These are phyloP conservation scores for Acropora yongei DNA, from an alignment of 64 coral and sea anemone genomes.

Conservation along the genomic window DNA sequence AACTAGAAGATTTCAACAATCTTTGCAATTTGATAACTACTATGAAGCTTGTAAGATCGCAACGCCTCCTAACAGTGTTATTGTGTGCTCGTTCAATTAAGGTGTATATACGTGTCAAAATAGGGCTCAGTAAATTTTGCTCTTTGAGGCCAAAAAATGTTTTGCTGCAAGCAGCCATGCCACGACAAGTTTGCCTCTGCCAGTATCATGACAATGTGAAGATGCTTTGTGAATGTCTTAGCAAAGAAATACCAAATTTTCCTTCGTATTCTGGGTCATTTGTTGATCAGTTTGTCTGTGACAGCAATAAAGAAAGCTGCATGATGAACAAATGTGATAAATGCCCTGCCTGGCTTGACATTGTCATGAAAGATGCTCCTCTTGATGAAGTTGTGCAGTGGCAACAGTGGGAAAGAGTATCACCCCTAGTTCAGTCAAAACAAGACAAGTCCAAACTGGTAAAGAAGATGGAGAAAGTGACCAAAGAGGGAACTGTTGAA, in stretches of 20 bases:
- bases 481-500: constrained; percentile 41
- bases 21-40: too few relatives aligned
- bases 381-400: constrained; percentile 36
- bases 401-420: constrained; percentile 61
- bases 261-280: constrained; percentile 59
- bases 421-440: constrained; percentile 4
- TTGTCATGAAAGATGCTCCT: constrained; percentile 34
- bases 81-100: too few relatives aligned
- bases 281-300: constrained; percentile 63
- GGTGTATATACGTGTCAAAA: constrained; percentile 11
- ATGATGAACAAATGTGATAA: constrained; percentile 58
- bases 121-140: constrained; percentile 72
- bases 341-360: constrained; percentile 62
- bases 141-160: constrained; percentile 70
- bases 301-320: constrained; percentile 64
- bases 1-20: too few relatives aligned
- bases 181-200: constrained; percentile 64
- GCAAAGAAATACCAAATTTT: constrained; percentile 55
- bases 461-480: constrained; percentile 19
- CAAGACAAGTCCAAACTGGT: background rate
- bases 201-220: constrained; percentile 76
- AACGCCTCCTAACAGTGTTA: too few relatives aligned
- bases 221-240: constrained; percentile 61
- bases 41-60: too few relatives aligned
- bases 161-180: constrained; percentile 56